These are phyloP conservation scores for Florisuga fusca DNA, from an alignment of 2,797 vertebrate genomes.

Conservation along the genomic window DNA sequence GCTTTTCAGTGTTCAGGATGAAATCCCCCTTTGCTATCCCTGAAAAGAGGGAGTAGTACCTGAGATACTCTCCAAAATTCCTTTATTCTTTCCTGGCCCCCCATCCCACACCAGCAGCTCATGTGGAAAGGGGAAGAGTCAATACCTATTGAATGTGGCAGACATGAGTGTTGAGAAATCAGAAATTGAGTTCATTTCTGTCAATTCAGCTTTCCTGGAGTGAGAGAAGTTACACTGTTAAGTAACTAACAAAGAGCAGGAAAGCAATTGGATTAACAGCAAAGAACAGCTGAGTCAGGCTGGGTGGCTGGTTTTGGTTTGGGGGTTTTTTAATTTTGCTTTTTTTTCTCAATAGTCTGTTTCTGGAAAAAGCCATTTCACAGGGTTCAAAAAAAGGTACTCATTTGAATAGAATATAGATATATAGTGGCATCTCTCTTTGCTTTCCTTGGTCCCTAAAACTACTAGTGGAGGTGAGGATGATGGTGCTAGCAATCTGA, in stretches of 20 bases:
- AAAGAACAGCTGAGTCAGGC: not conserved
- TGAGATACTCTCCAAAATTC: not conserved
- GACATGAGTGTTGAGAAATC: slow-evolving; percentile 26
- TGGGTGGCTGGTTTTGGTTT: not conserved
- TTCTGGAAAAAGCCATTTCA: not conserved
- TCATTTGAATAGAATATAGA: not conserved
- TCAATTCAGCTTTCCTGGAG: not conserved
- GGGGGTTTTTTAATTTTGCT: not conserved
- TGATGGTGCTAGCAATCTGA: not conserved
- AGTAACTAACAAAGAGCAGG: not conserved
- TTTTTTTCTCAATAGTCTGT: not conserved
- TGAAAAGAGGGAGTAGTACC: not conserved
- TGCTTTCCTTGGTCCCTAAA: not conserved
- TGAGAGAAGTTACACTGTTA: not conserved
- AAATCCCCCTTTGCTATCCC: not conserved
- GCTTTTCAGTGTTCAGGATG: not conserved
- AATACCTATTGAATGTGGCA: not conserved
- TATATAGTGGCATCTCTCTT: not conserved
- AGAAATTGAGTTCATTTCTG: not conserved
- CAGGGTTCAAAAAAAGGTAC: not conserved
- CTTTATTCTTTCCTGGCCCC: not conserved
- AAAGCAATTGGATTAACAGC: not conserved
- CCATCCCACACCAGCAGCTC: not conserved
- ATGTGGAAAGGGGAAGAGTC: not conserved
- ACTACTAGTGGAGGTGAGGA: not conserved